Base-by-base conservation (phyloP, 2,888 invertebrate species). In the Agonopterix subpropinquella region DNA sequence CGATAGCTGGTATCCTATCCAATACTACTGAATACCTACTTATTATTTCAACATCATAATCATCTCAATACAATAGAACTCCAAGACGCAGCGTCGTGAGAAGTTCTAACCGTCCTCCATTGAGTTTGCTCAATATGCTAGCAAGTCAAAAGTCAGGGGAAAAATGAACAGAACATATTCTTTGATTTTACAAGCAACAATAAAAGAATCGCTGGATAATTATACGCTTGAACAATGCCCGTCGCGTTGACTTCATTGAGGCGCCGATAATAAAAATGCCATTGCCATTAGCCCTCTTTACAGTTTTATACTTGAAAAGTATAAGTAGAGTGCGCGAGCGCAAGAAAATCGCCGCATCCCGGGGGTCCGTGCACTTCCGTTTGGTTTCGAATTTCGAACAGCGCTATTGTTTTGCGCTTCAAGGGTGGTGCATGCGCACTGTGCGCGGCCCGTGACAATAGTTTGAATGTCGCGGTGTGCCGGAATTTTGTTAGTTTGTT, bases 81-180 rank as follows among this genome's bases (percentile, higher is more conserved):
- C 58, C 55, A 58, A 59, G 58, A 70, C 61, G 57, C 77, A 77
- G 58, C 63, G 68, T 71, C 85, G 86, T 88, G 88, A 86, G 88
- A 88, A 87, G 71, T 78, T 85, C 84, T 82, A 88, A 88, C 88
- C 87, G 88, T 86, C 78, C 75, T 74, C 70, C 64, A 78, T 77
- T 77, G 73, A 80, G 64, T 67, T 65, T 62, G 67, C 62, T 72
- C 80, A 83, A 82, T 81, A 81, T 70, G 79, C 64, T 76, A 28
- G 64, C 70, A 58, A 83, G 80, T 80, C 80, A 85, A 77, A 84
- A 85, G 79, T 86, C 85, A 81, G 81, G 84, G 85, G 78, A 73
- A 28, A 28, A 78, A 70, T 71, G 73, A 79, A 76, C 73, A 75
- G 71, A 84, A 71, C 87, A 86, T 87, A 85, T 86, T 87, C 83